A percentile compares a stretch with the other conserved stretches of the same genome.
phyloP scores from a whole-genome alignment of 2,888 invertebrate species.

The Steinernema scapterisci region DNA sequence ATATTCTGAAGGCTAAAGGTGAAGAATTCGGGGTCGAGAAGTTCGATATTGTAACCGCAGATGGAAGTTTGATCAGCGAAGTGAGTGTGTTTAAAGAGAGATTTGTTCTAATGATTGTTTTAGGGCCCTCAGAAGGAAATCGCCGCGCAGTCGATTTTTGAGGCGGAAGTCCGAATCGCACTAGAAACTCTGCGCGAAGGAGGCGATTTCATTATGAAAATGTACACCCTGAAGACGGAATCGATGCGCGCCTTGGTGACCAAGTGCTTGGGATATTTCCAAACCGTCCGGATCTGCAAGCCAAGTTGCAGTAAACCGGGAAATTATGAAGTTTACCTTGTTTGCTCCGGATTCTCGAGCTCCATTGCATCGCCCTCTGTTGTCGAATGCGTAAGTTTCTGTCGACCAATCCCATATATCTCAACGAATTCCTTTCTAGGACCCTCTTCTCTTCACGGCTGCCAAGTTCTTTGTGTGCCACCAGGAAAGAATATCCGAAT shows the following conservation, averaged over 20 bases:
- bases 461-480: not conserved
- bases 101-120: not conserved
- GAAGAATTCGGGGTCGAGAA: not conserved
- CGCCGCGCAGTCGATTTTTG: constrained; percentile 39
- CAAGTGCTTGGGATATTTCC: not conserved
- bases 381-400: no score
- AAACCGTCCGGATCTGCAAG: constrained; percentile 40
- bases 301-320: constrained; percentile 50
- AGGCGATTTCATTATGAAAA: constrained; percentile 48
- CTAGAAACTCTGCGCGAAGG: constrained; percentile 36
- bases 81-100: constrained; percentile 38
- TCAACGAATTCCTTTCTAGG: no score
- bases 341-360: not conserved
- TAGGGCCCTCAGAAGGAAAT: constrained; percentile 43
- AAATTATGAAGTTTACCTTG: constrained; percentile 48
- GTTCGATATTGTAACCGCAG: constrained; percentile 50
- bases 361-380: no score
- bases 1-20: constrained; percentile 33
- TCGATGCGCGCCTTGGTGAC: not conserved
- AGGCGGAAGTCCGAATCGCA: constrained; percentile 44
- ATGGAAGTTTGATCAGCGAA: constrained; percentile 50
- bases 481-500: not conserved
- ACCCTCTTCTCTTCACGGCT: not conserved
- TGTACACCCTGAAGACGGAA: constrained; percentile 36
- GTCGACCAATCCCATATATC: no score